phyloP scores from a whole-genome alignment of 64 coral and sea anemone genomes.

The Pocillopora verrucosa region DNA sequence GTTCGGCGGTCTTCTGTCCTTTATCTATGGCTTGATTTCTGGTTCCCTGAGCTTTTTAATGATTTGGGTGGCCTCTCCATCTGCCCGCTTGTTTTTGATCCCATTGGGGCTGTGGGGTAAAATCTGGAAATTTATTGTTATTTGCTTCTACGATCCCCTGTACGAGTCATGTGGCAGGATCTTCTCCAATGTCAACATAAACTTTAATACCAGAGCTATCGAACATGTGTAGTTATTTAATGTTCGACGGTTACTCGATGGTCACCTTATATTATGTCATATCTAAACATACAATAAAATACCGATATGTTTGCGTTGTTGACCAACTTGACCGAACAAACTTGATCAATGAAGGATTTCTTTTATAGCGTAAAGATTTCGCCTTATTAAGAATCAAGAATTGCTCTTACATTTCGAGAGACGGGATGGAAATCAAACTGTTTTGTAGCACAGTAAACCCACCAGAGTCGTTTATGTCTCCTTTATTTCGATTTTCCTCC shows the following conservation, averaged over 20 bases:
- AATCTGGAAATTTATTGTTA: not conserved
- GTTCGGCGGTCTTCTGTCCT: slow-evolving; percentile 8
- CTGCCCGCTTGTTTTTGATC: not conserved
- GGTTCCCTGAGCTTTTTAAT: not conserved
- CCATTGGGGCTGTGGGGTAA: not conserved
- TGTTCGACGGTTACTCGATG: not conserved
- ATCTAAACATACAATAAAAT: no score
- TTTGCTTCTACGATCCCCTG: not conserved
- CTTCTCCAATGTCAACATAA: slow-evolving; percentile 6
- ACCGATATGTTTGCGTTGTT: no score
- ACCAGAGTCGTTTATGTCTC: no score
- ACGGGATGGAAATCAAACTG: no score
- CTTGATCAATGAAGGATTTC: no score
- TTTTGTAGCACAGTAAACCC: no score
- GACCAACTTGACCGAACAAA: no score
- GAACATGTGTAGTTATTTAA: not conserved
- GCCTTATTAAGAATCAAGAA: no score
- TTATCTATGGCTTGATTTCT: not conserved
- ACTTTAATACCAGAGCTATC: not conserved
- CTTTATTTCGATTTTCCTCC: no score
- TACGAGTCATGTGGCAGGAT: slow-evolving; percentile 4
- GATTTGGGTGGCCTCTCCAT: slow-evolving; percentile 7
- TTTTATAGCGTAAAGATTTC: no score
- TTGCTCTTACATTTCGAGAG: no score
- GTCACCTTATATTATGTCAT: no score